Evolutionary conservation across 2,888 invertebrate species (phyloP), one percentile per base, ranked within the genome.

Genomic region (Gerris lacustris): DNA sequence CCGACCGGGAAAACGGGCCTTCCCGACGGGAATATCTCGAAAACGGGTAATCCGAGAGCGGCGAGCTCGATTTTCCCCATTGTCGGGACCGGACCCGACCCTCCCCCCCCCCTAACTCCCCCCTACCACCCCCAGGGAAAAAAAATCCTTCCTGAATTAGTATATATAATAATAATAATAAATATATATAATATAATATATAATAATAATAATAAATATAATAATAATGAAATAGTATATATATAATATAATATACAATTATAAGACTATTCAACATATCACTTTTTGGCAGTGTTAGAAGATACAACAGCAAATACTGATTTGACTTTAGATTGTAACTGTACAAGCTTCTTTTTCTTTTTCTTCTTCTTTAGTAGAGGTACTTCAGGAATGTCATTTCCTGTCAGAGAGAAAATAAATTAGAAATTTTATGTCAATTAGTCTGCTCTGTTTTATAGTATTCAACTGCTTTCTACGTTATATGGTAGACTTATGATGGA

Each of bases 311-410:
- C 72, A 45, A 75, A 70, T 1, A 73, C 75, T 67, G 72, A 74
- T 71, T 75, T 73, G 5, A 75, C 74, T 31, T 70, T 71, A 67
- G 70, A 74, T 45, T 75, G 73, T n/a, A 75, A 71, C 44, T 73
- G 73, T 6, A 71, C 64, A 9, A 75, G 69, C 79, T 82, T 84
- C 44, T 77, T 79, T 79, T 83, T 84, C 78, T 83, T 84, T 77
- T 83, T 84, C 4, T 79, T 77, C 76, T 83, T 84, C 75, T 76
- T 77, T 44, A 62, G 47, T 18, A 67, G 63, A 6, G 68, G 15
- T 9, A 64, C 63, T 47, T 74, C 74, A 17, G 17, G 17, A 18
- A 18, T 66, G 15, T 55, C 15, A 9, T 31, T 31, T 31, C 31
- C 31, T 31, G 31, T 31, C 31, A 31, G 31, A 31, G 31, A 31